A percentile compares a stretch with the other conserved stretches of the same genome.
Evolutionary conservation across 1,140 invertebrate species (phyloP).

Genomic region (Orussus abietinus): DNA sequence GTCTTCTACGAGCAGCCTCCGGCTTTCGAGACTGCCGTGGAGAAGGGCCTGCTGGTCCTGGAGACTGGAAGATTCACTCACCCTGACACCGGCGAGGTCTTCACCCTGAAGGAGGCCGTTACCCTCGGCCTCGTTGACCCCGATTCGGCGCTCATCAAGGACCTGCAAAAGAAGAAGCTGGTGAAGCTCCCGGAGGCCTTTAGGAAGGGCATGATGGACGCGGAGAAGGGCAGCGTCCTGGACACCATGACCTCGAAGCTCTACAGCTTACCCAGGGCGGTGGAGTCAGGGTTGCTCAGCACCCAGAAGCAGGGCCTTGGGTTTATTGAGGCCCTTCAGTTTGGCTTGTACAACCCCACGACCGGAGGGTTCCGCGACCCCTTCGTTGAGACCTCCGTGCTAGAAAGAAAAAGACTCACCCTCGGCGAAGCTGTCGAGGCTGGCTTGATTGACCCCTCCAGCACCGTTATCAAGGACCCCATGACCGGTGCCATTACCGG

Average conservation of each 20-base stretch:
- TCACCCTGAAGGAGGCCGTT: constrained; percentile 82
- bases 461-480: constrained; percentile 78
- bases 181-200: constrained; percentile 83
- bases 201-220: constrained; percentile 80
- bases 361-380: constrained; percentile 78
- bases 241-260: constrained; percentile 78
- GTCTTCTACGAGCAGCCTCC: constrained; percentile 70
- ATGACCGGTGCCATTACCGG: constrained; percentile 69
- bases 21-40: constrained; percentile 73
- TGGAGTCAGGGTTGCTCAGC: constrained; percentile 72
- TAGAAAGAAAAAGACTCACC: constrained; percentile 66
- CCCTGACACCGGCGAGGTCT: constrained; percentile 64
- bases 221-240: constrained; percentile 78
- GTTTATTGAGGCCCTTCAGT: constrained; percentile 77
- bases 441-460: constrained; percentile 80
- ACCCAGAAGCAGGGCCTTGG: constrained; percentile 73
- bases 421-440: constrained; percentile 72
- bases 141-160: constrained; percentile 83
- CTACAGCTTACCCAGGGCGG: constrained; percentile 67
- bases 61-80: constrained; percentile 72
- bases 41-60: constrained; percentile 67
- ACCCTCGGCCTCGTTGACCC: constrained; percentile 79
- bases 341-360: constrained; percentile 75
- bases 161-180: constrained; percentile 74
- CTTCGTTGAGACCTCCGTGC: constrained; percentile 65